Base-by-base conservation (phyloP, 2,797 vertebrate genomes). In the Tapera naevia region DNA sequence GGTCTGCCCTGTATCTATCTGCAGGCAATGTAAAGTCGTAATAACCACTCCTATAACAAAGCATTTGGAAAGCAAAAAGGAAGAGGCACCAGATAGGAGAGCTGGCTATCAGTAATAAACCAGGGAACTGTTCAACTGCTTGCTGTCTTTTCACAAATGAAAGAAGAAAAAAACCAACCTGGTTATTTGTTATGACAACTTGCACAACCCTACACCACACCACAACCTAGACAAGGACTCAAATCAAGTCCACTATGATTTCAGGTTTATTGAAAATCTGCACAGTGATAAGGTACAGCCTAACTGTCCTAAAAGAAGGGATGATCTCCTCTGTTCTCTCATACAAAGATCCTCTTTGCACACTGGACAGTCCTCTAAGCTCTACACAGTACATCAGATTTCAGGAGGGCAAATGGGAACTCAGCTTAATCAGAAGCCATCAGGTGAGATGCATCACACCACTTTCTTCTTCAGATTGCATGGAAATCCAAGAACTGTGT, bases 381-480 rank as follows among this genome's bases (percentile, higher is more conserved):
- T 8, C 65, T 19, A 41, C 9, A 54, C 2, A 78, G 58, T 56
- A 51, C 69, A 65, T 62, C 78, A 70, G 53, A 80, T 60, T 94
- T 74, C 37, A 73, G 65, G 35, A 89, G 62, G 80, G 54, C 91
- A 51, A 71, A 94, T 37, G 53, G 89, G 53, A 95, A 41, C 89
- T 81, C 74, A 61, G 35, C 73, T 94, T 91, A 92, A 66, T 37
- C 12, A 9, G 74, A 91, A 91, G 39, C 64, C 94, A 89, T 93
- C 88, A 78, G 91, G 58, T 94, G 43, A 87, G 83, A 48, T 88
- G 54, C 41, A 62, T 53, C 78, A 66, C 58, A 83, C 39, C 76
- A 82, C 94, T 92, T 95, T 91, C 89, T 96, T 93, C 93, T 93
- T 86, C 74, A 74, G 86, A 84, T 94, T 95, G 89, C 50, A 50